phyloP scores from a whole-genome alignment of 2,888 invertebrate genomes.

The Pseudanteris insignis region DNA sequence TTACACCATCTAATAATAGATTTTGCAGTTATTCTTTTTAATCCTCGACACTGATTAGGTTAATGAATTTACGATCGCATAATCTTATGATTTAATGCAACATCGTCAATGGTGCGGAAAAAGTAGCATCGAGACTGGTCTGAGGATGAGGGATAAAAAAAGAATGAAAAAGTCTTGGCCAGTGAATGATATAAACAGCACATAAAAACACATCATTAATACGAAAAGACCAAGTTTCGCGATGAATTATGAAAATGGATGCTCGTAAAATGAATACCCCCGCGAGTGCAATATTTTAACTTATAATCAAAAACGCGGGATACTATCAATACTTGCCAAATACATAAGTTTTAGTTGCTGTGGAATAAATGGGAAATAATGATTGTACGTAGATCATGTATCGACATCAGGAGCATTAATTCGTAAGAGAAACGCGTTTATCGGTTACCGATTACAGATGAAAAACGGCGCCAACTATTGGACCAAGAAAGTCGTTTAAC shows the following conservation, averaged over 20 bases:
- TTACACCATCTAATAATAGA: too few relatives aligned
- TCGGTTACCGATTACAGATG: conserved; percentile 40
- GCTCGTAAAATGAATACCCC: neutral
- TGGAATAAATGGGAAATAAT: conserved; percentile 40
- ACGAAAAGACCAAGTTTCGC: too few relatives aligned
- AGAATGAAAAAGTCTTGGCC: too few relatives aligned
- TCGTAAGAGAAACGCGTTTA: conserved; percentile 41
- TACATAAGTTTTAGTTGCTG: conserved; percentile 32
- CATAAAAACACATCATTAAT: too few relatives aligned
- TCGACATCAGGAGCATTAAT: conserved; percentile 34
- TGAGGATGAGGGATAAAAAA: too few relatives aligned
- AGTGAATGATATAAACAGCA: too few relatives aligned
- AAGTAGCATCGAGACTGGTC: too few relatives aligned
- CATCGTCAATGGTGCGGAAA: too few relatives aligned
- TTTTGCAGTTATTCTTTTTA: too few relatives aligned
- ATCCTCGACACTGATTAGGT: too few relatives aligned
- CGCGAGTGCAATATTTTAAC: conserved; percentile 5
- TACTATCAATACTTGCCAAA: conserved; percentile 35
- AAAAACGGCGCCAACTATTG: conserved; percentile 33
- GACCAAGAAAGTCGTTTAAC: conserved; percentile 35
- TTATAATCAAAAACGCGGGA: conserved; percentile 15
- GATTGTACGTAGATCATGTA: conserved; percentile 42
- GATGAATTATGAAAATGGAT: neutral
- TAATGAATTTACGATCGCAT: too few relatives aligned
- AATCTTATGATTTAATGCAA: too few relatives aligned